Conservation (phyloP, 1,140 invertebrate species). For the Brachionus koreanus region DNA sequence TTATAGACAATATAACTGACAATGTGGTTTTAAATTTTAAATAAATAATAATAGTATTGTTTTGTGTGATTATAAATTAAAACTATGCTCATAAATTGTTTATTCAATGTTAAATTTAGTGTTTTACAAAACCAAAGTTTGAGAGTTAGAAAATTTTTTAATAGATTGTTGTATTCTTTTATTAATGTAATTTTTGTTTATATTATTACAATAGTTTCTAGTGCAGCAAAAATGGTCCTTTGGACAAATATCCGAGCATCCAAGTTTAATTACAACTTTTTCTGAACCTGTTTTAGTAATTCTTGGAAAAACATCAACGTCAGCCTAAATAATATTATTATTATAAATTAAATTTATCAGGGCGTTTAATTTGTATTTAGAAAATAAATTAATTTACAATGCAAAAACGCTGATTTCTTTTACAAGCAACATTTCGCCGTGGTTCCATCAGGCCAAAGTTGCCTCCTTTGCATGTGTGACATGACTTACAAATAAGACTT, state of each 20-base stretch:
- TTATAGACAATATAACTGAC: too few species aligned
- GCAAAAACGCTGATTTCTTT: neutral
- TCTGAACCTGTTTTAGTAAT: neutral
- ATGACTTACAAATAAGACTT: neutral
- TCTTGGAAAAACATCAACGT: neutral
- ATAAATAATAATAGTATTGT: too few species aligned
- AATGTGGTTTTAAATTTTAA: neutral
- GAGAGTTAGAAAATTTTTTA: neutral
- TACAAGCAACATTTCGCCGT: neutral
- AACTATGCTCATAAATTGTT: too few species aligned
- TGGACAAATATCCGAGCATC: neutral
- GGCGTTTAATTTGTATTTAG: neutral
- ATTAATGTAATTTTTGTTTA: neutral
- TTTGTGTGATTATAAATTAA: too few species aligned
- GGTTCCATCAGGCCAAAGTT: neutral
- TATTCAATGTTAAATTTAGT: too few species aligned
- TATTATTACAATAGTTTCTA: neutral
- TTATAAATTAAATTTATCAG: neutral
- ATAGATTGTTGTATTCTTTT: neutral
- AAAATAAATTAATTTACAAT: neutral
- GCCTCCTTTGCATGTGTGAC: neutral
- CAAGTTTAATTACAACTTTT: neutral
- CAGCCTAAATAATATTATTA: neutral
- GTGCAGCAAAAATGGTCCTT: neutral
- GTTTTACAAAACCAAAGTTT: neutral